Evolutionary conservation across 2,113 vertebrate genomes (phyloP).

Genomic region (Cervus canadensis): DNA sequence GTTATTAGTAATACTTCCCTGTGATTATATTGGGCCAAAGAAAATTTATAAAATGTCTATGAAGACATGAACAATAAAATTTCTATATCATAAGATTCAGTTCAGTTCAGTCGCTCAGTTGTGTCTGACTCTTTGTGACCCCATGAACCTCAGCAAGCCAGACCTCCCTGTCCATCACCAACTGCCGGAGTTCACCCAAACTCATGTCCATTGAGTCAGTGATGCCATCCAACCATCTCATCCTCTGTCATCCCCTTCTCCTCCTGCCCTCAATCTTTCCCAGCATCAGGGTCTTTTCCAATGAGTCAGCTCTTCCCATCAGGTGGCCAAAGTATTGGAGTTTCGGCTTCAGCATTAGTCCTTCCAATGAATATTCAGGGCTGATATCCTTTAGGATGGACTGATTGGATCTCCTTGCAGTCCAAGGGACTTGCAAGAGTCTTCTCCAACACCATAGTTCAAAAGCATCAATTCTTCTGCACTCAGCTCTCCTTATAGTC

Average conservation of each 20-base stretch:
- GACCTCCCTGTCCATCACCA: neutral
- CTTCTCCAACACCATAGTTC: neutral
- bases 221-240: neutral
- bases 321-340: neutral
- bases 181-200: neutral
- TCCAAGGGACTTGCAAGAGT: neutral
- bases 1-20: neutral
- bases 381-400: neutral
- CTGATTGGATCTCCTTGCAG: neutral
- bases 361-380: neutral
- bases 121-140: neutral
- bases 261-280: neutral
- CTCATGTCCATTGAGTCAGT: accelerated
- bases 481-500: neutral
- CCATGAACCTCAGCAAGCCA: neutral
- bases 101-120: neutral
- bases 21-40: neutral
- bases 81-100: neutral
- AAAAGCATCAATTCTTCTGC: neutral
- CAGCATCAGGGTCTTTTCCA: neutral
- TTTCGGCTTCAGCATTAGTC: neutral
- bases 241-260: neutral
- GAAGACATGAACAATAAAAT: neutral
- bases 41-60: neutral
- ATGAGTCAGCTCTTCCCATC: neutral